Percentiles rank a stretch among this genome's conserved stretches.
phyloP scores from a whole-genome alignment of 2,797 vertebrate species.

The Sorex maritimensis region DNA sequence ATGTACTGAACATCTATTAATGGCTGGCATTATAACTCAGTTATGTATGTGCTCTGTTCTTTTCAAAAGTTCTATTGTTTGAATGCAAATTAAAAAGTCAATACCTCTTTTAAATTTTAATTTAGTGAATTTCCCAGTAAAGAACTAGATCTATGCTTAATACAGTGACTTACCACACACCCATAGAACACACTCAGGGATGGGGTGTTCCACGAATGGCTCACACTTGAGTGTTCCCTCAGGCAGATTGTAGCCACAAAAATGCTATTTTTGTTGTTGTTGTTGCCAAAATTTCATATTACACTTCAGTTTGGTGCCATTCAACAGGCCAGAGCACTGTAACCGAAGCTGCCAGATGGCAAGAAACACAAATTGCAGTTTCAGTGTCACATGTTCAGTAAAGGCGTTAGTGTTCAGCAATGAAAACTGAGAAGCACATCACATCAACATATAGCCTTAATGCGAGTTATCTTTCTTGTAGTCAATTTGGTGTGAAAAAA shows the following conservation, averaged over 20 bases:
- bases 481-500: neutral
- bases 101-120: neutral
- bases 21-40: neutral
- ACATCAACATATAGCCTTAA: neutral
- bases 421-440: neutral
- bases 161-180: neutral
- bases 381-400: no score
- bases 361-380: no score
- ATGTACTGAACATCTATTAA: constrained; percentile 32
- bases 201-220: no score
- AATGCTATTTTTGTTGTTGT: no score
- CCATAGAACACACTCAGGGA: no score
- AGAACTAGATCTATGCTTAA: neutral
- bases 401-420: no score
- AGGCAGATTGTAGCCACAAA: no score
- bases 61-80: neutral
- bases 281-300: no score
- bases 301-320: no score
- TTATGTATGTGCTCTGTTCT: neutral
- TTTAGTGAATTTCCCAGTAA: neutral
- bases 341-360: no score
- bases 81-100: neutral
- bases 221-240: no score
- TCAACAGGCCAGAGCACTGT: no score
- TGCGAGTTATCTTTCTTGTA: neutral